phyloP scores from a whole-genome alignment of 2,113 vertebrate genomes.

The Morone saxatilis region DNA sequence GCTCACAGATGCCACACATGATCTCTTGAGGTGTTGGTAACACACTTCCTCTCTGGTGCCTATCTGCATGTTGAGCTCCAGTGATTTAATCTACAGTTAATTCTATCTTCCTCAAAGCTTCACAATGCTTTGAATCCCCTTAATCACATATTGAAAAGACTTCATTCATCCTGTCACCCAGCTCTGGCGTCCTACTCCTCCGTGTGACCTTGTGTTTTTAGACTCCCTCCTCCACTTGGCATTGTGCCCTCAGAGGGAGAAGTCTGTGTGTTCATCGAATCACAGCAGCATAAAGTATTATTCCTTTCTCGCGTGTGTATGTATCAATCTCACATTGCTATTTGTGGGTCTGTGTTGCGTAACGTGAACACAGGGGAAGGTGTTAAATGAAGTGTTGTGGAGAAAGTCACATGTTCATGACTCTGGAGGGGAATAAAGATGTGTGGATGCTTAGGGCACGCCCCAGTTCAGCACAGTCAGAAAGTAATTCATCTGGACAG shows the following conservation, averaged over 20 bases:
- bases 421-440: slow-evolving; percentile 43
- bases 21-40: slow-evolving; percentile 20
- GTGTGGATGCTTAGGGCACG: slow-evolving; percentile 30
- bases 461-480: slow-evolving; percentile 7
- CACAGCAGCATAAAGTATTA: slow-evolving; percentile 17
- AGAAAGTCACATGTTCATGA: slow-evolving; percentile 60
- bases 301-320: slow-evolving; percentile 14
- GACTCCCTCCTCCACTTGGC: slow-evolving; percentile 35
- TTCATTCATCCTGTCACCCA: slow-evolving; percentile 41
- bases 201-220: slow-evolving; percentile 53
- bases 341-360: slow-evolving; percentile 65
- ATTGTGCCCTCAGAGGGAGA: slow-evolving; percentile 27
- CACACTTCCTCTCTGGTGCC: neutral
- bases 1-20: slow-evolving; percentile 5
- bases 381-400: slow-evolving; percentile 72
- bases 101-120: slow-evolving; percentile 27
- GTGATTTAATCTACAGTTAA: slow-evolving; percentile 41
- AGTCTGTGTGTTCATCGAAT: neutral
- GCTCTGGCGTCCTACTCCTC: slow-evolving; percentile 14
- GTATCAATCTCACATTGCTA: slow-evolving; percentile 59
- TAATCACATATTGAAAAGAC: slow-evolving; percentile 53
- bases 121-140: slow-evolving; percentile 45
- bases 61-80: slow-evolving; percentile 26
- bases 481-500: slow-evolving; percentile 31
- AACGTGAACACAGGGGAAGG: slow-evolving; percentile 62